A percentile compares a stretch with the other conserved stretches of the same genome.
phyloP scores from a whole-genome alignment of 2,113 vertebrate genomes.

The Pongo pygmaeus region DNA sequence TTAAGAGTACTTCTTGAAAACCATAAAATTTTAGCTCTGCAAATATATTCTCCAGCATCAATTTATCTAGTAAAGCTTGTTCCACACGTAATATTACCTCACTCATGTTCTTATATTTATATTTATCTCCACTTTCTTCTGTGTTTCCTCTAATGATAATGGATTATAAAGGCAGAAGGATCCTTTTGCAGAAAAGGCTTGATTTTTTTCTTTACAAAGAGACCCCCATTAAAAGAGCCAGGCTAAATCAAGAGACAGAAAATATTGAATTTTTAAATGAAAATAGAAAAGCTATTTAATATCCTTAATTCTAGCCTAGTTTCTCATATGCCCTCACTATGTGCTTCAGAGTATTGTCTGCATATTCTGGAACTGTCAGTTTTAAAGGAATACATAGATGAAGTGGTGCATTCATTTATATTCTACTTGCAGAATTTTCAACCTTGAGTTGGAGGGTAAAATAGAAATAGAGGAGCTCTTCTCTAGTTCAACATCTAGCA shows the following conservation, averaged over 20 bases:
- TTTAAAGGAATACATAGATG: not conserved
- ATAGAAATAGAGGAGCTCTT: not conserved
- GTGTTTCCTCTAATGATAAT: not conserved
- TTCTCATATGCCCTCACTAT: not conserved
- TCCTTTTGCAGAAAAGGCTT: not conserved
- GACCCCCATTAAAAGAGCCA: not conserved
- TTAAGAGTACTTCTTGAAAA: not conserved
- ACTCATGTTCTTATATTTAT: too few species aligned
- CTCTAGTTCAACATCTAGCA: not conserved
- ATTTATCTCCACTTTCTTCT: not conserved
- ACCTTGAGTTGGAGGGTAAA: fast-evolving
- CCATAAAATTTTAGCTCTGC: not conserved
- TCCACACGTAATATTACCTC: not conserved
- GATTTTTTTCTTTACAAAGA: not conserved
- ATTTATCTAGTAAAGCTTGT: not conserved
- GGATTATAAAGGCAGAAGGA: not conserved
- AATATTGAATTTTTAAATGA: not conserved
- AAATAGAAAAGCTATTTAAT: not conserved
- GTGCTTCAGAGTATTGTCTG: not conserved
- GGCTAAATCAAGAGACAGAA: not conserved
- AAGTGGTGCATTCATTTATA: not conserved
- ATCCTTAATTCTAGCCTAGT: not conserved
- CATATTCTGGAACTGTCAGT: not conserved
- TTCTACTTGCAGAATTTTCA: not conserved
- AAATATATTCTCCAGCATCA: not conserved